phyloP scores from a whole-genome alignment of 2,888 invertebrate genomes.

The Taphrorychus bicolor region DNA sequence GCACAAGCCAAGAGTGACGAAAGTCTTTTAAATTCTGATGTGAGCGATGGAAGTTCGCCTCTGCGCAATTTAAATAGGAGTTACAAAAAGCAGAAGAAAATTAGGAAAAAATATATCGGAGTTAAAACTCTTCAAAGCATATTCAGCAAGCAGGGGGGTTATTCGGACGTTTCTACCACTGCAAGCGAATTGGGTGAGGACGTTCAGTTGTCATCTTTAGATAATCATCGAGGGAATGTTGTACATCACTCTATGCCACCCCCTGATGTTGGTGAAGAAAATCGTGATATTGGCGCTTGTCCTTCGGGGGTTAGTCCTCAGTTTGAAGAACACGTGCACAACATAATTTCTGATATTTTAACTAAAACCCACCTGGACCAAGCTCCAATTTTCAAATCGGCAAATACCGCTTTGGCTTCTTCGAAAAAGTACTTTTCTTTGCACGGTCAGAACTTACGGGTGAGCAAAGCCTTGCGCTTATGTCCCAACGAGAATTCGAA shows the following conservation, averaged over 20 bases:
- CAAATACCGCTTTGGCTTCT: constrained; percentile 42
- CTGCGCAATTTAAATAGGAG: constrained; percentile 60
- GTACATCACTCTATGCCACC: not conserved
- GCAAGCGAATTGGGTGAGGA: constrained; percentile 57
- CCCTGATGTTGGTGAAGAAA: not conserved
- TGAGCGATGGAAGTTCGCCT: constrained; percentile 63
- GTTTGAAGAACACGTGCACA: constrained; percentile 60
- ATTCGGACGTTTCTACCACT: constrained; percentile 60
- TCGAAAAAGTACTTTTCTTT: constrained; percentile 57
- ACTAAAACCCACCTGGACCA: constrained; percentile 52
- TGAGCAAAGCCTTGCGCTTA: constrained; percentile 58
- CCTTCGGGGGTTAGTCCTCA: constrained; percentile 57
- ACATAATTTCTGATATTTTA: constrained; percentile 58
- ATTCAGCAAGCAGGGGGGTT: constrained; percentile 59
- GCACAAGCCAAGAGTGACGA: constrained; percentile 59
- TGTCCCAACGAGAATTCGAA: constrained; percentile 57
- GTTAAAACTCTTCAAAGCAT: constrained; percentile 62
- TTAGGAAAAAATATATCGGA: constrained; percentile 62
- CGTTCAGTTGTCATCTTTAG: constrained; percentile 23
- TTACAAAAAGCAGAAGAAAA: constrained; percentile 58
- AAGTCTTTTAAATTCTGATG: constrained; percentile 57
- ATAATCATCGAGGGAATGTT: not conserved
- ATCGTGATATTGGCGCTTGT: constrained; percentile 37
- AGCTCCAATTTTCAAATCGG: constrained; percentile 42
- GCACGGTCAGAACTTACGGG: constrained; percentile 56